phyloP scores from a whole-genome alignment of 2,888 invertebrate species.

The Melanophora roralis region DNA sequence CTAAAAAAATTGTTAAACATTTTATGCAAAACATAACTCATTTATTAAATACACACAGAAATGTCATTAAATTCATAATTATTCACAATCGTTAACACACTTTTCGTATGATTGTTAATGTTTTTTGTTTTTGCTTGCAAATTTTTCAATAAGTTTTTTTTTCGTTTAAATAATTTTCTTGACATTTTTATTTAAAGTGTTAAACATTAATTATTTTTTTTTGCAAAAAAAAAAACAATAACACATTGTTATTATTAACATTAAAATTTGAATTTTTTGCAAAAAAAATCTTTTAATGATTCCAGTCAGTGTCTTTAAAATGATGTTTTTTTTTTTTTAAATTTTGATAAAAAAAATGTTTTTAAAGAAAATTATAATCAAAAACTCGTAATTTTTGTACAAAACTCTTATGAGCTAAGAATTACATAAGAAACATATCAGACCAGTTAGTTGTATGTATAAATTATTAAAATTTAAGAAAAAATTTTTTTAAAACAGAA shows the following conservation, averaged over 20 bases:
- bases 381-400: not conserved
- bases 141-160: not conserved
- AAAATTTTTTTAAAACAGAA: slow-evolving; percentile 2
- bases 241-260: not conserved
- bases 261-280: not conserved
- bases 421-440: slow-evolving; percentile 55
- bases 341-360: slow-evolving; percentile 11
- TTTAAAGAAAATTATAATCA: slow-evolving; percentile 26
- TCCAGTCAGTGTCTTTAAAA: slow-evolving; percentile 26
- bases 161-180: not conserved
- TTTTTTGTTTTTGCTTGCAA: not conserved
- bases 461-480: slow-evolving; percentile 20
- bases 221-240: too few species aligned
- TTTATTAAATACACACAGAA: too few species aligned
- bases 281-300: slow-evolving; percentile 23
- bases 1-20: too few species aligned
- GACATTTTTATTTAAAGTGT: slow-evolving; percentile 22
- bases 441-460: slow-evolving; percentile 52
- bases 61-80: too few species aligned
- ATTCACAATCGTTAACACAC: too few species aligned
- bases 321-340: slow-evolving; percentile 8
- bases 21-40: too few species aligned
- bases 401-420: not conserved
- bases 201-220: not conserved
- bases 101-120: too few species aligned